phyloP scores from a whole-genome alignment of 2,113 vertebrate genomes.

The Oryzias melastigma region DNA sequence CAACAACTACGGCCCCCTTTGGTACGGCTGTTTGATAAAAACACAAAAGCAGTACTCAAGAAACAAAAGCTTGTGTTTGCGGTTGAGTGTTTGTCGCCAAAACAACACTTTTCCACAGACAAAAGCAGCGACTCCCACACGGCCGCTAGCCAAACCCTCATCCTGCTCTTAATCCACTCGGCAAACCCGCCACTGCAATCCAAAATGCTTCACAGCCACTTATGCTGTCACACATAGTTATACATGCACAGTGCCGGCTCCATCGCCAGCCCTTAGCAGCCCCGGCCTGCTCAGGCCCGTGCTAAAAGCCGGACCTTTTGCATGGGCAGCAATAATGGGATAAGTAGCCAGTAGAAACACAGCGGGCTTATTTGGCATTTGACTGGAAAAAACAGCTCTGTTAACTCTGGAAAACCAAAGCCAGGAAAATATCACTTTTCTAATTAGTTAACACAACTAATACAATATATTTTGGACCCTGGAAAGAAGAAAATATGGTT shows the following conservation, averaged over 20 bases:
- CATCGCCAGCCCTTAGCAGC: neutral
- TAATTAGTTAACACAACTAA: neutral
- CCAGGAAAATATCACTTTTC: neutral
- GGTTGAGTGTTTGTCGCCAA: slow-evolving; percentile 59
- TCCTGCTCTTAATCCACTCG: slow-evolving; percentile 49
- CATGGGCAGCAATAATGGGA: neutral
- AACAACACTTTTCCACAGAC: slow-evolving; percentile 63
- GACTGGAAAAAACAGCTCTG: neutral
- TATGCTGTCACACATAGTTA: slow-evolving; percentile 30
- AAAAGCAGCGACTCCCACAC: slow-evolving; percentile 57
- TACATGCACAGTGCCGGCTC: neutral
- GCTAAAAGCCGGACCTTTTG: slow-evolving; percentile 11
- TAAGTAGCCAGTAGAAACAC: neutral
- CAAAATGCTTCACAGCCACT: slow-evolving; percentile 55
- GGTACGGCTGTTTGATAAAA: slow-evolving; percentile 36
- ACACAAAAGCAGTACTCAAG: slow-evolving; percentile 49
- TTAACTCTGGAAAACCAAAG: neutral
- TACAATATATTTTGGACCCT: too few relatives aligned
- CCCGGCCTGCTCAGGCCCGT: slow-evolving; percentile 11
- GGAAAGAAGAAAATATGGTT: too few relatives aligned
- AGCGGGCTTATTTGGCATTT: neutral
- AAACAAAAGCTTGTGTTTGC: slow-evolving; percentile 57
- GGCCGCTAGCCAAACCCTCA: slow-evolving; percentile 43
- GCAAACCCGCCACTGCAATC: slow-evolving; percentile 16
- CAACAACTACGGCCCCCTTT: slow-evolving; percentile 38